A percentile compares a stretch with the other conserved stretches of the same genome.
Evolutionary conservation across 2,113 vertebrate genomes (phyloP).

Genomic region (Bathybates hornii): DNA sequence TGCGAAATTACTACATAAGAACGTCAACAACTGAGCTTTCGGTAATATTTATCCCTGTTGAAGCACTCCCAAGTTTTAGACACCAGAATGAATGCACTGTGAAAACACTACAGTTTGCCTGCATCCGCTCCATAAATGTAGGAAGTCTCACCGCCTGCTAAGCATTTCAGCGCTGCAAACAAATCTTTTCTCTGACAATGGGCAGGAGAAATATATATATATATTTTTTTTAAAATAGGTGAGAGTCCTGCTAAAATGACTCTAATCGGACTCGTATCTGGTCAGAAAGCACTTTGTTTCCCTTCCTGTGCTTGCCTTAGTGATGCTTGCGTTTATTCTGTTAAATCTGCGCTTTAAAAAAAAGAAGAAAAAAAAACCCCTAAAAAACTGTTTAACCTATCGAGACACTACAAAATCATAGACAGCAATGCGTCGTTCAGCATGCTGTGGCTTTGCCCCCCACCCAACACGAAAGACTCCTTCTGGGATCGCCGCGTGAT

Average conservation of each 20-base stretch:
- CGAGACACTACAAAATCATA: slow-evolving; percentile 20
- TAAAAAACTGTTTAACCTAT: not conserved
- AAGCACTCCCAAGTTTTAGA: slow-evolving; percentile 53
- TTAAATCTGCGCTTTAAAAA: slow-evolving; percentile 16
- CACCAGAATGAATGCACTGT: slow-evolving; percentile 64
- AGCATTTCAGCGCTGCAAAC: slow-evolving; percentile 9
- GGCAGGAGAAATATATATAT: not conserved
- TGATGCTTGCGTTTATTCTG: slow-evolving; percentile 4
- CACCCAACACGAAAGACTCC: not conserved
- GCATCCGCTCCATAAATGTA: slow-evolving; percentile 8
- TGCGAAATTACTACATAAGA: not conserved
- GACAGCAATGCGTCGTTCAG: not conserved
- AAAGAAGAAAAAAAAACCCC: not conserved
- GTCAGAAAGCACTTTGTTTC: slow-evolving; percentile 66
- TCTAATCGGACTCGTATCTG: slow-evolving; percentile 20
- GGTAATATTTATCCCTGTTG: slow-evolving; percentile 27
- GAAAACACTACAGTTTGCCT: slow-evolving; percentile 42
- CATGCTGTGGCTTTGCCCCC: not conserved
- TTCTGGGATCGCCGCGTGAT: not conserved
- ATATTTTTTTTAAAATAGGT: not conserved
- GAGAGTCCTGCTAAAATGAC: slow-evolving; percentile 44
- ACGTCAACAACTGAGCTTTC: slow-evolving; percentile 2
- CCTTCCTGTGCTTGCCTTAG: slow-evolving; percentile 43
- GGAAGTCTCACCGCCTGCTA: slow-evolving; percentile 16
- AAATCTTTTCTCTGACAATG: slow-evolving; percentile 10